phyloP scores from a whole-genome alignment of 2,797 vertebrate genomes.

The Okamejei kenojei region DNA sequence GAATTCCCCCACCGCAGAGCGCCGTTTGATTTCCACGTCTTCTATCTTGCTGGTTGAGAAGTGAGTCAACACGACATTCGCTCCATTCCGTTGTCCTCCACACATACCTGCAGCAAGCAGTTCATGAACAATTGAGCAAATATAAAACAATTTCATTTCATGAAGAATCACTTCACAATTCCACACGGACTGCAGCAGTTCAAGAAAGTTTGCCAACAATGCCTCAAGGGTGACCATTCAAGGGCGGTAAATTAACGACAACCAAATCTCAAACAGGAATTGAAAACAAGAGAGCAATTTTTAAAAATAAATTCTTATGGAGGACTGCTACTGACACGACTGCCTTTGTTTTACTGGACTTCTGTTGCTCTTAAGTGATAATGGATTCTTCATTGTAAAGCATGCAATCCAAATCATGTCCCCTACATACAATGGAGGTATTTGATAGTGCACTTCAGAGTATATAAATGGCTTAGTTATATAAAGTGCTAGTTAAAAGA shows the following conservation, averaged over 20 bases:
- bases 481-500: not conserved
- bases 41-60: conserved; percentile 89
- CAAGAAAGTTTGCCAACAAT: not conserved
- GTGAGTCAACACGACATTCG: conserved; percentile 77
- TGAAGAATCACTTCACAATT: not conserved
- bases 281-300: not conserved
- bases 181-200: not conserved
- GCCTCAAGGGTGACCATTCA: not conserved
- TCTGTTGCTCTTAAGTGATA: not conserved
- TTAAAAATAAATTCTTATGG: not conserved
- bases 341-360: not conserved
- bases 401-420: not conserved
- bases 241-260: not conserved
- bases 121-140: not conserved
- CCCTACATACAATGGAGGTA: not conserved
- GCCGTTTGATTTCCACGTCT: conserved; percentile 81
- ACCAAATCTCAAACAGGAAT: not conserved
- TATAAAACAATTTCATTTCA: not conserved
- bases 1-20: conserved; percentile 83
- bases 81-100: conserved; percentile 89
- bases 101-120: conserved; percentile 60
- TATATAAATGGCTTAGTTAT: not conserved
- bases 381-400: not conserved
- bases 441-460: not conserved
- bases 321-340: not conserved